These are phyloP conservation scores for Macroteleia sp. DNA, from an alignment of 2,888 invertebrate species.

Conservation along the genomic window DNA sequence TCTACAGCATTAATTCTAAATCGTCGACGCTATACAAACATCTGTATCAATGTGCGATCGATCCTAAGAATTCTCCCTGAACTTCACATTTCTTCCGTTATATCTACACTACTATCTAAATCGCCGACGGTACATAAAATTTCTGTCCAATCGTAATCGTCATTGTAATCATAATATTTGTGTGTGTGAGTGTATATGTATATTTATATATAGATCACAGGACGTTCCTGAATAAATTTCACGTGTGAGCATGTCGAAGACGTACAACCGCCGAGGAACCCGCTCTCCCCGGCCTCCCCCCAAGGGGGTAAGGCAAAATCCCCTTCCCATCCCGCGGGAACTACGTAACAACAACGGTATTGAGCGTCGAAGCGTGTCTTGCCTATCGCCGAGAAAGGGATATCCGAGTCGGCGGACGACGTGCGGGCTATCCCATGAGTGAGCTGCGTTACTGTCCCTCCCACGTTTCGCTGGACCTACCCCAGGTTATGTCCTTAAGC, in stretches of 20 bases:
- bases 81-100: conserved; percentile 5
- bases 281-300: conserved; percentile 2
- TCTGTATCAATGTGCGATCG: conserved; percentile 20
- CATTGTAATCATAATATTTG: conserved; percentile 1
- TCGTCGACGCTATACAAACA: conserved; percentile 48
- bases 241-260: conserved; percentile 56
- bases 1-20: no score
- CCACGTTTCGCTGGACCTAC: conserved; percentile 74
- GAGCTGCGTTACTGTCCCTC: conserved; percentile 28
- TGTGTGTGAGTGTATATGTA: background rate
- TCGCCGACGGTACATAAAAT: conserved; percentile 50
- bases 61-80: conserved; percentile 42
- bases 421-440: conserved; percentile 10
- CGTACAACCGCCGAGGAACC: conserved; percentile 26
- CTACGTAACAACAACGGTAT: conserved; percentile 55
- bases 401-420: conserved; percentile 17
- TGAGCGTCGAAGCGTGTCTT: conserved; percentile 54
- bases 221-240: conserved; percentile 53
- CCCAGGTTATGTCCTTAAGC: conserved; percentile 83
- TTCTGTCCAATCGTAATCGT: conserved; percentile 11
- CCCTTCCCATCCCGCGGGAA: conserved; percentile 31
- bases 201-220: conserved; percentile 40
- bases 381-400: conserved; percentile 40
- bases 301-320: conserved; percentile 35
- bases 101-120: conserved; percentile 10